phyloP scores from a whole-genome alignment of 2,888 invertebrate genomes.

The Rapana venosa region DNA sequence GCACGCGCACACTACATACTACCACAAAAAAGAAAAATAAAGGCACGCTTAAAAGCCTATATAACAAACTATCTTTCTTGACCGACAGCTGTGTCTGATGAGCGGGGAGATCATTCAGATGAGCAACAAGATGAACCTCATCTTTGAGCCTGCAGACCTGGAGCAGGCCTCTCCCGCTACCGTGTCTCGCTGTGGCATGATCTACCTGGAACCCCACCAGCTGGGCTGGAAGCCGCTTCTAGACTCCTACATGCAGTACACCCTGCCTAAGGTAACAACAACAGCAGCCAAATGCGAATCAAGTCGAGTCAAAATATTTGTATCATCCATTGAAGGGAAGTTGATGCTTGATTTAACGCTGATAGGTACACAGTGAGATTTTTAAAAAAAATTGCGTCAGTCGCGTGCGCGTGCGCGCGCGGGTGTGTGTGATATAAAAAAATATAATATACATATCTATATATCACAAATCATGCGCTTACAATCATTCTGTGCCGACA shows the following conservation, averaged over 20 bases:
- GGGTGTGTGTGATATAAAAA: not conserved
- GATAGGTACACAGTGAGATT: too few species aligned
- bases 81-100: slow-evolving; percentile 77
- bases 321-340: too few species aligned
- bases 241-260: slow-evolving; percentile 89
- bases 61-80: not conserved
- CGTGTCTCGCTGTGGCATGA: slow-evolving; percentile 96
- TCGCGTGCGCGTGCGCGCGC: not conserved
- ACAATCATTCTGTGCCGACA: too few species aligned
- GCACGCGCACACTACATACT: too few species aligned
- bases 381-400: too few species aligned
- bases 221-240: slow-evolving; percentile 92
- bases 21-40: not conserved
- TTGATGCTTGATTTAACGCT: too few species aligned
- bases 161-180: slow-evolving; percentile 96
- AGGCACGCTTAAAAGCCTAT: not conserved
- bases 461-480: too few species aligned
- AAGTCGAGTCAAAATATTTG: too few species aligned
- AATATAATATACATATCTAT: too few species aligned
- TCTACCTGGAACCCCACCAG: slow-evolving; percentile 91
- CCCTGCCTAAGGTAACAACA: slow-evolving; percentile 81
- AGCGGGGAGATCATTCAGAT: slow-evolving; percentile 79
- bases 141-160: slow-evolving; percentile 79
- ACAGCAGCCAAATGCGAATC: too few species aligned
- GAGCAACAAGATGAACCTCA: slow-evolving; percentile 78